phyloP scores from a whole-genome alignment of 1,140 invertebrate species.

The Brachionus manjavacas region DNA sequence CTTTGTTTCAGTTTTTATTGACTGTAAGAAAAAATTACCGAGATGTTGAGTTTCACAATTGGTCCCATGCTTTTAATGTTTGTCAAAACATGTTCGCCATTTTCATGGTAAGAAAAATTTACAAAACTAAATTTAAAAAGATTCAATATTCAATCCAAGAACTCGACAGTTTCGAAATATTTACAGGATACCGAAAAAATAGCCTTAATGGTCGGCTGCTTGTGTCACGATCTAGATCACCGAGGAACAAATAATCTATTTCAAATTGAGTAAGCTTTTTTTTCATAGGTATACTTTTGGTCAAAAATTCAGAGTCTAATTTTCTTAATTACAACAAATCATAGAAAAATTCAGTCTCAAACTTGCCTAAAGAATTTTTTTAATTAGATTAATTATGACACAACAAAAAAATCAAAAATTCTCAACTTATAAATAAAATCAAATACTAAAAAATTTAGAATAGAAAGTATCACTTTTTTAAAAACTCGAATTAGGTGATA shows the following conservation, averaged over 20 bases:
- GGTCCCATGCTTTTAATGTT: conserved; percentile 91
- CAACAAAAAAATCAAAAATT: too few species aligned
- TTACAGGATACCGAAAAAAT: conserved; percentile 51
- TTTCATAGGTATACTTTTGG: too few species aligned
- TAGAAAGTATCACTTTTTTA: too few species aligned
- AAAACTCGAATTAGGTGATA: too few species aligned
- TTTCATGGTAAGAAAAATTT: conserved; percentile 56
- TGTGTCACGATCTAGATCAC: conserved; percentile 58
- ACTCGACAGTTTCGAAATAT: not conserved
- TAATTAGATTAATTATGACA: too few species aligned
- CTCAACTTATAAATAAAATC: too few species aligned
- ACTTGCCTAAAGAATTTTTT: too few species aligned
- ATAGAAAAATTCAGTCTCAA: too few species aligned
- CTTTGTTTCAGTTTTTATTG: conserved; percentile 69
- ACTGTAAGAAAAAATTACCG: conserved; percentile 95
- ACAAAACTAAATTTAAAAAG: not conserved
- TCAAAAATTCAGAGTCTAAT: too few species aligned
- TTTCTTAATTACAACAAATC: too few species aligned
- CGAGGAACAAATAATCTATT: conserved; percentile 51
- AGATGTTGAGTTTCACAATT: conserved; percentile 94
- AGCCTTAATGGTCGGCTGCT: conserved; percentile 52
- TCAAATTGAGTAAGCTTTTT: conserved; percentile 21
- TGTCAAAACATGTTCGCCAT: conserved; percentile 95
- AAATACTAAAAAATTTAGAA: too few species aligned
- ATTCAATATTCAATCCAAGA: conserved; percentile 48